These are phyloP conservation scores for Cheilosia variabilis DNA, from an alignment of 2,888 invertebrate species.

Conservation along the genomic window DNA sequence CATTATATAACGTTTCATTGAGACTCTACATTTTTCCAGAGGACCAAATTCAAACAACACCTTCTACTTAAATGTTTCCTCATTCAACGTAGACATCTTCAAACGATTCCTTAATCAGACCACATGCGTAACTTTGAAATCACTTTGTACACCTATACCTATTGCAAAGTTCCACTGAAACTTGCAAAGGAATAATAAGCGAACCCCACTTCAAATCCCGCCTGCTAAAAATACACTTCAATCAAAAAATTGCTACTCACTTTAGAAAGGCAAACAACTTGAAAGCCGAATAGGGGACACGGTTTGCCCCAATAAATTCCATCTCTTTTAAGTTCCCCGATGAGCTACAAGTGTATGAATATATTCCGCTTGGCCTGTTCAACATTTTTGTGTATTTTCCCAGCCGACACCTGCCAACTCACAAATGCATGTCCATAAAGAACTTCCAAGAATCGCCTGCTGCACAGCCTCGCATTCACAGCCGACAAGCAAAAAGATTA, in stretches of 20 bases:
- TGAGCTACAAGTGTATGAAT: neutral
- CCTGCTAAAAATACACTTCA: neutral
- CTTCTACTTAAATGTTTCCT: too few species aligned
- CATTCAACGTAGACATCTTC: too few species aligned
- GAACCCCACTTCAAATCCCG: too few species aligned
- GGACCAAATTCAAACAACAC: neutral
- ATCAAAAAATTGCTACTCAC: neutral
- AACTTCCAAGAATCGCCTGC: neutral
- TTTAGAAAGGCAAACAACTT: neutral
- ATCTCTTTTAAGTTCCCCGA: conserved; percentile 31
- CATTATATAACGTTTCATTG: too few species aligned
- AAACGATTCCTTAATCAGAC: too few species aligned
- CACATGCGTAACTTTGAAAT: too few species aligned
- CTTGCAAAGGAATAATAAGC: too few species aligned
- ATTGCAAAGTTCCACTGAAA: too few species aligned
- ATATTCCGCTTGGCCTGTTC: neutral
- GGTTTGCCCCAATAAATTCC: conserved; percentile 37
- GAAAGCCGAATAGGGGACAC: neutral
- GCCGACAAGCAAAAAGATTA: conserved; percentile 11
- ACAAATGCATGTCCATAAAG: conserved; percentile 25
- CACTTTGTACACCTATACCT: too few species aligned
- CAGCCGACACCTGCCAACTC: conserved; percentile 51
- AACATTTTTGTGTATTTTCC: conserved; percentile 44
- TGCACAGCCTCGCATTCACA: neutral
- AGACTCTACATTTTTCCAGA: too few species aligned